A percentile compares a stretch with the other conserved stretches of the same genome.
Conservation (phyloP, 2,797 vertebrate species). For the Lepus oiostolus region DNA sequence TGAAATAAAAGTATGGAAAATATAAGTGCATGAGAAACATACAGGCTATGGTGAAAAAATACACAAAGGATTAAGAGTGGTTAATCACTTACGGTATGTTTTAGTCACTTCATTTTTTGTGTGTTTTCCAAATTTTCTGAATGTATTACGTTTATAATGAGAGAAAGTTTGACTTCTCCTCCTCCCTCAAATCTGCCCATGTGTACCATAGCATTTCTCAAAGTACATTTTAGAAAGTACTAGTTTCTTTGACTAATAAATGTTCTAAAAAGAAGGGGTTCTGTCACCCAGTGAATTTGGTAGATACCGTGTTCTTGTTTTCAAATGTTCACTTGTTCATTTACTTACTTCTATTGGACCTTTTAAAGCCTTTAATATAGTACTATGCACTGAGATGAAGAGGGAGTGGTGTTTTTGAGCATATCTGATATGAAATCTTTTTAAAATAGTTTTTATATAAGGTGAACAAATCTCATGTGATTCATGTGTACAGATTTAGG, state of each 20-base stretch:
- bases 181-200: not conserved
- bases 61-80: not conserved
- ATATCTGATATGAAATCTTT: not conserved
- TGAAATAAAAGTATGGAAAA: not conserved
- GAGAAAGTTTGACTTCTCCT: not conserved
- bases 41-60: not conserved
- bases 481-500: too few relatives aligned
- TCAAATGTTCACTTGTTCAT: not conserved
- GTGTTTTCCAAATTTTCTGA: not conserved
- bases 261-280: not conserved
- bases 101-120: not conserved
- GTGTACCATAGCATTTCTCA: not conserved
- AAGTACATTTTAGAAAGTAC: not conserved
- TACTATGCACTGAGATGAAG: not conserved
- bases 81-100: not conserved
- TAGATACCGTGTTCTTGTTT: not conserved
- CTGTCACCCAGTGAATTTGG: not conserved
- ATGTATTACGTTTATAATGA: not conserved
- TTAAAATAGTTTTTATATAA: too few relatives aligned
- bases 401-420: not conserved
- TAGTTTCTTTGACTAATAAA: conserved; percentile 5
- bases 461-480: too few relatives aligned
- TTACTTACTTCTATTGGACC: not conserved
- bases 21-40: not conserved
- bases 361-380: not conserved